Percentiles rank a stretch among this genome's conserved stretches.
These are phyloP conservation scores for Esox lucius DNA, from an alignment of 2,797 vertebrate genomes.

Conservation along the genomic window DNA sequence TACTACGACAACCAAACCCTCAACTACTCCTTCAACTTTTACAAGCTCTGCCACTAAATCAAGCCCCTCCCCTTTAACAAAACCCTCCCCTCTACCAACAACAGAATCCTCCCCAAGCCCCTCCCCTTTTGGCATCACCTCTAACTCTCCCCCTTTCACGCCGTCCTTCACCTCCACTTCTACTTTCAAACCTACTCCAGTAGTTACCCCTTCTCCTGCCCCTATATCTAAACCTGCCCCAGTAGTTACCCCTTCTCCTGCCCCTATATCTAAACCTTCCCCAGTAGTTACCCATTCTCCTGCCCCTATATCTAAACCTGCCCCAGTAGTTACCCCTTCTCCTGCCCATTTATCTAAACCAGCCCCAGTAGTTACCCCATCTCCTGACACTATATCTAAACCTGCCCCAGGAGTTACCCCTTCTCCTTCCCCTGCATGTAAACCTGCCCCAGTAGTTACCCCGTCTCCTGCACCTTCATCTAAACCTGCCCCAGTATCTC, in stretches of 20 bases:
- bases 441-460: not conserved
- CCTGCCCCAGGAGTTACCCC: not conserved
- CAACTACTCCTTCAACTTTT: slow-evolving; percentile 24
- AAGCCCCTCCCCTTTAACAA: slow-evolving; percentile 33
- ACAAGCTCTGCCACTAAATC: slow-evolving; percentile 35
- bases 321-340: slow-evolving; percentile 4
- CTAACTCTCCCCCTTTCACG: slow-evolving; percentile 38
- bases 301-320: slow-evolving; percentile 13
- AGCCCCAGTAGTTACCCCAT: slow-evolving; percentile 25
- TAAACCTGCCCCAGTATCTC: slow-evolving; percentile 16
- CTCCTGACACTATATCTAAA: slow-evolving; percentile 1
- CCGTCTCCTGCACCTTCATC: slow-evolving; percentile 16
- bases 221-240: slow-evolving; percentile 9
- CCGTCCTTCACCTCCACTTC: slow-evolving; percentile 41
- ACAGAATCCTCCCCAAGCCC: slow-evolving; percentile 37
- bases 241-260: not conserved
- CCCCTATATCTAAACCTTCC: not conserved
- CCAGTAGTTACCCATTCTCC: not conserved
- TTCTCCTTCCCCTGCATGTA: slow-evolving; percentile 13
- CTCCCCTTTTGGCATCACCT: slow-evolving; percentile 31
- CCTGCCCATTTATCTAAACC: slow-evolving; percentile 49
- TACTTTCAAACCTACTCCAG: slow-evolving; percentile 41
- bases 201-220: slow-evolving; percentile 38
- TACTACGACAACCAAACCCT: slow-evolving; percentile 40
- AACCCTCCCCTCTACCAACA: not conserved